Evolutionary conservation across 53 echinoderm and acorn worm genomes (phyloP), one percentile per base, ranked within the genome.

Genomic region (Holothuria scabra): DNA sequence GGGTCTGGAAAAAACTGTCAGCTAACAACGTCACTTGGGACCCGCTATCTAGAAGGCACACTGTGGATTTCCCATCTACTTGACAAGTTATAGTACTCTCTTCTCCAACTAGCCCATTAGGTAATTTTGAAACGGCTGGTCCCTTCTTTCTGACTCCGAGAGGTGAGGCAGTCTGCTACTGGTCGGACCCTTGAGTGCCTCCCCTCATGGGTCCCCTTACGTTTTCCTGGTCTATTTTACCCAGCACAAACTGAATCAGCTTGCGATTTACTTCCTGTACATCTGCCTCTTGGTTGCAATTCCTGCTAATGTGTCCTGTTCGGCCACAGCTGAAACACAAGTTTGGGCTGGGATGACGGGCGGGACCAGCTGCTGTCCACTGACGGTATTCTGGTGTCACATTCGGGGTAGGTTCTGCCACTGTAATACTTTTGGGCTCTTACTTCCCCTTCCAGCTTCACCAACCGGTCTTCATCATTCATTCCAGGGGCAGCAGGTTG

Each of bases 41-140:
- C 13, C 91, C 91, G 82, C 91, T 85, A 65, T 91, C 91, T 14
- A 91, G 74, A 20, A 91, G 49, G 60, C 60, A 55, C 80, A 87
- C 19, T 0, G 32, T 4, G 81, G 48, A 12, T 48, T 8, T 48
- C 12, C 48, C 48, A 48, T 48, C 48, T 48, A 48, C 12, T 5
- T 48, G 48, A 48, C 48, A 48, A 10, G 11, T 10, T 48, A 48
- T 48, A 3, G 48, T 48, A 48, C 48, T 48, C 5, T 90, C 49
- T 11, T 14, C 48, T 48, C 31, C 25, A 26, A 49, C 76, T 52
- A 49, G 55, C 9, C 48, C 48, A 48, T 48, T 12, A 48, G 48
- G 48, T 13, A 48, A 1, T 10, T 48, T 48, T 48, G 48, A 8
- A 8, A 48, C 4, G 48, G 4, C 10, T 8, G 4, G 4, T 48